Evolutionary conservation across 2,888 invertebrate species (phyloP).

Genomic region (Himalopsyche kuldschensis): DNA sequence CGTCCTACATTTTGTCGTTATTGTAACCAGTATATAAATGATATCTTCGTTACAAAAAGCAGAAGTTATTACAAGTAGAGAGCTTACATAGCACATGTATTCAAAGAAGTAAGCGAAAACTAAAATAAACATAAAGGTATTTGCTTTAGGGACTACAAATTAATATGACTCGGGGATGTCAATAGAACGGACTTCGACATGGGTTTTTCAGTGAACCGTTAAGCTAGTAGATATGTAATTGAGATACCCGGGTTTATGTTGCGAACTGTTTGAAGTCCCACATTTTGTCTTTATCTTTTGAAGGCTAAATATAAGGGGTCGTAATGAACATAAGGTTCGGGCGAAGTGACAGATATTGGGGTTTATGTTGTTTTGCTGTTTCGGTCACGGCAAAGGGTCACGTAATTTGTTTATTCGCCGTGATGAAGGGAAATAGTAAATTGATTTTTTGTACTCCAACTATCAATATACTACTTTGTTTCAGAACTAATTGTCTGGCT

Average conservation of each 20-base stretch:
- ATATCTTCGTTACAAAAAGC: too few relatives aligned
- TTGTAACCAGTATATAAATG: too few relatives aligned
- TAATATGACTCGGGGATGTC: background rate
- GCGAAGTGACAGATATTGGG: slow-evolving; percentile 17
- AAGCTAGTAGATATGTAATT: background rate
- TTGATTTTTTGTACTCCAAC: background rate
- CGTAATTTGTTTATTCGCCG: slow-evolving; percentile 21
- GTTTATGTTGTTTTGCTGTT: slow-evolving; percentile 24
- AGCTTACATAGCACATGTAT: too few relatives aligned
- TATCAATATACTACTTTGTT: background rate
- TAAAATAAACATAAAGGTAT: too few relatives aligned
- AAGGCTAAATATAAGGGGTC: background rate
- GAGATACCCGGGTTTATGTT: background rate
- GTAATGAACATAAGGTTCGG: background rate
- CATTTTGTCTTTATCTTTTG: background rate
- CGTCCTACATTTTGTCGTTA: too few relatives aligned
- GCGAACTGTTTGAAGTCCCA: background rate
- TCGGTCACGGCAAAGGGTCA: slow-evolving; percentile 10
- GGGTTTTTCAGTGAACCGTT: background rate
- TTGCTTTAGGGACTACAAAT: too few relatives aligned
- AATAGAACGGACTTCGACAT: background rate
- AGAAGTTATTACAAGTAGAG: too few relatives aligned
- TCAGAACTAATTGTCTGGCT: background rate
- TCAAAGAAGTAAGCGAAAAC: too few relatives aligned
- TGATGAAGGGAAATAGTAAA: slow-evolving; percentile 6